Evolutionary conservation across 2,113 vertebrate species (phyloP), one percentile per base, ranked within the genome.

Genomic region (Pteropus alecto): DNA sequence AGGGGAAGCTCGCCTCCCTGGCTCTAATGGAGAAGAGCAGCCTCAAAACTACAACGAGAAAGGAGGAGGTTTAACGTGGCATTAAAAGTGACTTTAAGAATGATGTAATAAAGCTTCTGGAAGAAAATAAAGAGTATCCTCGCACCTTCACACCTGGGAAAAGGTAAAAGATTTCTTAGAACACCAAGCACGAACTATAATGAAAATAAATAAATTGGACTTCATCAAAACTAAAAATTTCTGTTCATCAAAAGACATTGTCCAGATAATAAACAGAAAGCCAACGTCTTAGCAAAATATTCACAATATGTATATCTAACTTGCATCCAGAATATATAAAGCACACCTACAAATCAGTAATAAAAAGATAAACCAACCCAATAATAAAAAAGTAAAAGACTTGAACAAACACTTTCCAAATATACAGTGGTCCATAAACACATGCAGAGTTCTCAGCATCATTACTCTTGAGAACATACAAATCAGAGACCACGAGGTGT

Each of bases 1-100:
- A 88, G 84, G 85, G 79, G 67, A 54, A 56, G 77, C 60, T 90
- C 81, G 77, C 58, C 76, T 94, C 71, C 63, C 30, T 13, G 30
- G 56, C 88, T 96, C 95, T 98, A 93, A 95, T 96, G 90, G 88
- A 95, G 82, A 77, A 33, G 38, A 82, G 82, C 5, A 28, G 77
- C 58, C n/a, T 90, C 1, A 15, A 54, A 41, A 35, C 86, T 14
- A 35, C 73, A 82, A 7, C 35, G 35, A n/a, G n/a, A 85, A 65
- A 76, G 60, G 12, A 77, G 35, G 48, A 38, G 28, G 51, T 4
- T 60, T 65, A 13, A n/a, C 38, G 35, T 65, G 48, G 30, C 43
- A 38, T 51, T 56, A 15, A 67, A 48, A 79, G 19, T 65, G 48
- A 63, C 33, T 56, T 41, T n/a, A 26, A 73, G 54, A 38, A 9